Base-by-base conservation (phyloP, 2,888 invertebrate species). In the Lacanobia oleracea region DNA sequence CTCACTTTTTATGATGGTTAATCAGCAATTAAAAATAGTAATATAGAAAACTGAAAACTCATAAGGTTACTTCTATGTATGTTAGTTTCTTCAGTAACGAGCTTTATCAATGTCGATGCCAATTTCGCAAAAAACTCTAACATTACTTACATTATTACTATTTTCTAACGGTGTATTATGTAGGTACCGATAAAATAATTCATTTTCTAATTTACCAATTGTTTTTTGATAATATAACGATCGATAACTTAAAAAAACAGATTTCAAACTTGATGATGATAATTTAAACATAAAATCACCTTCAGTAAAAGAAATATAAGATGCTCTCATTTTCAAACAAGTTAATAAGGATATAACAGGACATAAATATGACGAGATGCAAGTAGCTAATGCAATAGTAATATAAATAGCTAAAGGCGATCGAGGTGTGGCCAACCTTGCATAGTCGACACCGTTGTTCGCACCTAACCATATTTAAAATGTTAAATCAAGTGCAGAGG, bases 371-470 rank as follows among this genome's bases (percentile, higher is more conserved):
- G 68, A 62, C 65, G 21, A 68, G 67, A 54, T 56, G 59, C 60
- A 67, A 71, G 72, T 82, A 85, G 79, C 81, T 77, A 83, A 87
- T 86, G 75, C 79, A 79, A 79, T 81, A 81, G 79, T 82, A 87
- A 88, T 74, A 87, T 85, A 78, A 84, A 87, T 88, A 87, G 74
- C 77, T 84, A 87, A 88, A 89, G 90, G 92, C 87, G 84, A 90
- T 81, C 86, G 83, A 88, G 89, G 88, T 90, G 93, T 89, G 90
- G 92, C 86, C 89, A 92, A 80, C 93, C 93, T 93, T 93, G 93
- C 81, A 85, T 80, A 69, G 66, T 23, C 56, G 72, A 71, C 74
- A 73, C 70, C 73, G 75, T 65, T 76, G 78, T 70, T 82, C 54
- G 68, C 78, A 78, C 77, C 70, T 74, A 16, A 74, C 66, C 69